Evolutionary conservation across 2,797 vertebrate genomes (phyloP).

Genomic region (Taeniopygia guttata): DNA sequence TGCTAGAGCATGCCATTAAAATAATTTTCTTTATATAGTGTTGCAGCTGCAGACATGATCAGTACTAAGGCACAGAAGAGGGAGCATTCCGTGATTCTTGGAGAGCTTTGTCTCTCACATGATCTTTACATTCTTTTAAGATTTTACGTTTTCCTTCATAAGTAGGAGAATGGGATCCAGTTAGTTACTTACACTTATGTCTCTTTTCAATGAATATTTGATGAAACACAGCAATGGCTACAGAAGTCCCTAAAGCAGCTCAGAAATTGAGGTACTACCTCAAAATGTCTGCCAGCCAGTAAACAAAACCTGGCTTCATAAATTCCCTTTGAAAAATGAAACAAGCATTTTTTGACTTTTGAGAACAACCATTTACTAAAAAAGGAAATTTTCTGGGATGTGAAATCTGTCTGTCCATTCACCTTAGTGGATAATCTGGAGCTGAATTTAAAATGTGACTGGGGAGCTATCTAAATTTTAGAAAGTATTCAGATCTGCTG

Average conservation of each 20-base stretch:
- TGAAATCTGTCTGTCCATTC: constrained; percentile 13
- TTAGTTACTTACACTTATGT: neutral
- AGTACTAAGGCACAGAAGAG: neutral
- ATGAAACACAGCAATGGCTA: neutral
- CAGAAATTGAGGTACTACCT: neutral
- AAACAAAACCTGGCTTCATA: neutral
- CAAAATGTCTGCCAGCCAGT: neutral
- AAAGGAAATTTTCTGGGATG: neutral
- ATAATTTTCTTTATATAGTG: constrained; percentile 11
- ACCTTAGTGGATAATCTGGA: neutral
- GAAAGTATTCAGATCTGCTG: neutral
- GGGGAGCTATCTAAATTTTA: constrained; percentile 1
- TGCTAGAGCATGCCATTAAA: neutral
- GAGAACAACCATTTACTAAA: neutral
- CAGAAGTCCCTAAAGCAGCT: neutral
- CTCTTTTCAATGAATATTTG: neutral
- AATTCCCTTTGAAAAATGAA: neutral
- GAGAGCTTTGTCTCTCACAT: neutral
- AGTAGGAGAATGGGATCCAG: neutral
- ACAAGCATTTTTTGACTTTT: constrained; percentile 2
- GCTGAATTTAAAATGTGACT: neutral
- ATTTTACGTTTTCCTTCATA: neutral
- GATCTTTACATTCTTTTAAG: neutral
- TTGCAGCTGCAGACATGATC: neutral
- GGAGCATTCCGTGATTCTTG: neutral